phyloP scores from a whole-genome alignment of 1,140 invertebrate genomes.

The Thereuonema tuberculata region DNA sequence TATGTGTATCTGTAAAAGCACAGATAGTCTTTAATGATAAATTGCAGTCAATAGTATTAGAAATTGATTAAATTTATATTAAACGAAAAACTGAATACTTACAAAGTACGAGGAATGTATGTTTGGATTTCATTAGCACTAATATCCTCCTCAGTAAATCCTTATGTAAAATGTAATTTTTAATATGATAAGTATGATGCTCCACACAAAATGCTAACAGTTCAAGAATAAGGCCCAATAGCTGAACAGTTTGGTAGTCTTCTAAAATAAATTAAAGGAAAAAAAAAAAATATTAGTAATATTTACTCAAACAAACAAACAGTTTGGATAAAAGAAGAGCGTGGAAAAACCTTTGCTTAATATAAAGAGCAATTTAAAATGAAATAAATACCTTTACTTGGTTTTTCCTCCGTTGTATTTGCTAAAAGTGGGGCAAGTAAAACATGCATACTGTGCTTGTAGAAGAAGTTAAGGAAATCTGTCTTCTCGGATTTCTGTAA shows the following conservation, averaged over 20 bases:
- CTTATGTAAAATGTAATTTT: constrained; percentile 94
- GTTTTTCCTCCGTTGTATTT: constrained; percentile 75
- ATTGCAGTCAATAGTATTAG: too few species aligned
- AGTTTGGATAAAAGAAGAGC: not conserved
- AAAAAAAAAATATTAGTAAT: not conserved
- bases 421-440: constrained; percentile 72
- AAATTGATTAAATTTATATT: too few species aligned
- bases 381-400: constrained; percentile 47
- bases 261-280: constrained; percentile 40
- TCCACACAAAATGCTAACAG: constrained; percentile 99
- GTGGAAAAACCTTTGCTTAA: too few species aligned
- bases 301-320: not conserved
- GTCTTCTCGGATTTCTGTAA: constrained; percentile 81
- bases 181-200: constrained; percentile 97
- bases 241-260: constrained; percentile 90
- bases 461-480: constrained; percentile 97
- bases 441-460: constrained; percentile 93
- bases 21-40: too few species aligned
- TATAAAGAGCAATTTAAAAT: too few species aligned
- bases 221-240: constrained; percentile 86
- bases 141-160: constrained; percentile 87
- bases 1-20: too few species aligned
- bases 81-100: too few species aligned
- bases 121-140: constrained; percentile 92
- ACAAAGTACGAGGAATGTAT: constrained; percentile 94